phyloP scores from a whole-genome alignment of 2,797 vertebrate genomes.

The Crypturellus tataupa region DNA sequence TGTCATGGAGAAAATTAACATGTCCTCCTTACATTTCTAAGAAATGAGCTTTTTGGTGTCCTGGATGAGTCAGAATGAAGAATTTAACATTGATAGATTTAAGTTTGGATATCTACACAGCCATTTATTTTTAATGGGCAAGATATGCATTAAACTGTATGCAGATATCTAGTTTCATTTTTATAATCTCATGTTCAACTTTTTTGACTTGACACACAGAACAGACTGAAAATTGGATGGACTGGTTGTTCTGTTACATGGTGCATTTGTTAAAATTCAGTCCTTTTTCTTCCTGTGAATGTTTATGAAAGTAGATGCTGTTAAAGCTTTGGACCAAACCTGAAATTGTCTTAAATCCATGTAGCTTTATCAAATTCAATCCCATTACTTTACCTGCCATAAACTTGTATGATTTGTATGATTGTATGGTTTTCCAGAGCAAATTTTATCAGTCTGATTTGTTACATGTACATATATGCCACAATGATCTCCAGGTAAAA shows the following conservation, averaged over 20 bases:
- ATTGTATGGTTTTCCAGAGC: slow-evolving; percentile 9
- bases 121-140: neutral
- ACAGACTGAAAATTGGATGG: neutral
- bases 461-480: neutral
- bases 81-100: neutral
- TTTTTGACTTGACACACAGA: neutral
- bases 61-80: neutral
- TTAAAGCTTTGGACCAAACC: neutral
- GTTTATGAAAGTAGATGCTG: neutral
- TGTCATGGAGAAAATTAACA: neutral
- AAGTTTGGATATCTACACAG: fast-evolving
- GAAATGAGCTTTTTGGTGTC: neutral
- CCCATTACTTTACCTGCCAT: neutral
- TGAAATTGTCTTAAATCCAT: slow-evolving; percentile 22
- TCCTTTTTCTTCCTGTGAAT: neutral
- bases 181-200: neutral
- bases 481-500: neutral
- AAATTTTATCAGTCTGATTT: slow-evolving; percentile 18
- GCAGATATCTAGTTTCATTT: neutral
- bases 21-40: neutral
- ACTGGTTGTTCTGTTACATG: neutral
- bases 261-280: neutral
- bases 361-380: slow-evolving; percentile 9
- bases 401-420: neutral
- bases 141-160: neutral